phyloP scores from a whole-genome alignment of 2,888 invertebrate genomes.

The Ditula angustiorana region DNA sequence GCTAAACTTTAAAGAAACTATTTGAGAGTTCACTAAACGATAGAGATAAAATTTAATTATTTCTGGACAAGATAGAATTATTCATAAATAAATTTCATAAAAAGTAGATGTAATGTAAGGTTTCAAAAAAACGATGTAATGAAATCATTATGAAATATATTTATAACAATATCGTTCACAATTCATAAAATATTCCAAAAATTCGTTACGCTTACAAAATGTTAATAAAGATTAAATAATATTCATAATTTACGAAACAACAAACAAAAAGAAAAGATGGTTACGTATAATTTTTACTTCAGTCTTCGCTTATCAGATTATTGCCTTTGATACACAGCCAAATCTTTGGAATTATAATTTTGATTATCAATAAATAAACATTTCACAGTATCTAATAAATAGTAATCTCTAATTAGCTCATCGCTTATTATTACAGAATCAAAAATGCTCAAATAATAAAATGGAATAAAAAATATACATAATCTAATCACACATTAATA shows the following conservation, averaged over 20 bases:
- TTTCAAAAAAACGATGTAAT: slow-evolving; percentile 36
- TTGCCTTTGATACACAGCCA: slow-evolving; percentile 69
- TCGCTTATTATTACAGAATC: slow-evolving; percentile 10
- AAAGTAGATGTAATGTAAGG: neutral
- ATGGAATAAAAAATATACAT: slow-evolving; percentile 1
- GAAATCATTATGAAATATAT: slow-evolving; percentile 52
- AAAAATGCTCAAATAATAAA: slow-evolving; percentile 19
- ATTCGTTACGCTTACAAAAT: slow-evolving; percentile 48
- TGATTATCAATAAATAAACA: slow-evolving; percentile 39
- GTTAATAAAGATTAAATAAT: slow-evolving; percentile 38
- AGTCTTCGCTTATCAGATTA: slow-evolving; percentile 42
- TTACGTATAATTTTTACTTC: slow-evolving; percentile 51
- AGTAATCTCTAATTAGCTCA: slow-evolving; percentile 32
- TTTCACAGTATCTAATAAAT: slow-evolving; percentile 21
- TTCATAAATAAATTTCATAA: too few relatives aligned
- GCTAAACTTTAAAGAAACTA: too few relatives aligned
- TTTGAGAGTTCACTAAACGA: too few relatives aligned
- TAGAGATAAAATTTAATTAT: too few relatives aligned
- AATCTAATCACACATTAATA: neutral
- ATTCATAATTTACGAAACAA: slow-evolving; percentile 56
- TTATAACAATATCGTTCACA: slow-evolving; percentile 55
- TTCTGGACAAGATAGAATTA: too few relatives aligned
- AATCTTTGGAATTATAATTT: slow-evolving; percentile 70
- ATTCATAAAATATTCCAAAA: slow-evolving; percentile 54
- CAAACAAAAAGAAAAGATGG: slow-evolving; percentile 61